These are phyloP conservation scores for Virgularia gustaviana DNA, from an alignment of 92 coral and sea anemone genomes.

Conservation along the genomic window DNA sequence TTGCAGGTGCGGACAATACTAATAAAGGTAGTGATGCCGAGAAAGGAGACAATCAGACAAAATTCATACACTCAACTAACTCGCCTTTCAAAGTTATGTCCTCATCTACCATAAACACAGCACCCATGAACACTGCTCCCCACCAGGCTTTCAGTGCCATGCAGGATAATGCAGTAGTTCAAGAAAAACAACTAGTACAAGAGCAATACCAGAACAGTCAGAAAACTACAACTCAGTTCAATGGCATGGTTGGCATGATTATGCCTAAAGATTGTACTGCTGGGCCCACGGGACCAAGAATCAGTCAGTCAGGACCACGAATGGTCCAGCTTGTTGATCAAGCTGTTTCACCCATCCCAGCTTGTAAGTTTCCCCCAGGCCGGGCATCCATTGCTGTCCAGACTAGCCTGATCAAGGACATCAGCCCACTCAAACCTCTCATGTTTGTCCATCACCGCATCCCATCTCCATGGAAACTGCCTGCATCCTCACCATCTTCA, in stretches of 20 bases:
- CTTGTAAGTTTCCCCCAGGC: neutral
- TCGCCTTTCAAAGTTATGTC: constrained; percentile 31
- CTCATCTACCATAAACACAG: neutral
- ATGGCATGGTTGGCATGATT: neutral
- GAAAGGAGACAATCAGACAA: neutral
- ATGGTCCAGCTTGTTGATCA: constrained; percentile 20
- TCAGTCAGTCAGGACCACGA: no score
- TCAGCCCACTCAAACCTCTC: constrained; percentile 30
- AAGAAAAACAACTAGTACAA: neutral
- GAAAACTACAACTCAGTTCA: neutral
- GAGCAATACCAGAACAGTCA: neutral
- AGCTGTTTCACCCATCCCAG: constrained; percentile 24
- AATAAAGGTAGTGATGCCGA: neutral
- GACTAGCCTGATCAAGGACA: constrained; percentile 19
- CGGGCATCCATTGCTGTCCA: constrained; percentile 27
- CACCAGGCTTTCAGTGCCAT: no score
- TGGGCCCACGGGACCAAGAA: no score
- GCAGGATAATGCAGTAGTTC: neutral
- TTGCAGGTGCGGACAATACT: no score
- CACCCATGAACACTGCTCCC: neutral
- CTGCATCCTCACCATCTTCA: neutral
- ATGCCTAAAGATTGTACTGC: neutral
- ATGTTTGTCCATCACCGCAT: constrained; percentile 2
- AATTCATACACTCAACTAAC: constrained; percentile 29
- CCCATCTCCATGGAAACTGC: constrained; percentile 20